phyloP scores from a whole-genome alignment of 2,797 vertebrate species.

The Poecilia picta region DNA sequence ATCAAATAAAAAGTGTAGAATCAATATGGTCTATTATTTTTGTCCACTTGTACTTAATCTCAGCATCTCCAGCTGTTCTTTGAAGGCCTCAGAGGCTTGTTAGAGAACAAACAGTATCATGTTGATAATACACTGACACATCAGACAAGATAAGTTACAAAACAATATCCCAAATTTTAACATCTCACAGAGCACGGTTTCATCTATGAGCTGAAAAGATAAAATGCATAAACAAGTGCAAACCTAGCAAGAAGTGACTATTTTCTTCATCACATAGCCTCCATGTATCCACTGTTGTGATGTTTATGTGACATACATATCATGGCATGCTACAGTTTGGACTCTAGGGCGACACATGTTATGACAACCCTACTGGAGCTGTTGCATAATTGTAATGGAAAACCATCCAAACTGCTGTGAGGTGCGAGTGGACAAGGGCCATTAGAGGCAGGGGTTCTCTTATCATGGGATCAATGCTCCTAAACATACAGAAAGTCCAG shows the following conservation, averaged over 20 bases:
- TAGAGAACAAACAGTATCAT: not conserved
- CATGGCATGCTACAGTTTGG: too few relatives aligned
- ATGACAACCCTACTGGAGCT: too few relatives aligned
- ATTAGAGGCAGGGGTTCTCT: not conserved
- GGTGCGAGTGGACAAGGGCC: too few relatives aligned
- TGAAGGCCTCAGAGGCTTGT: not conserved
- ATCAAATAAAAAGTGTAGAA: not conserved
- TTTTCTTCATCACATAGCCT: not conserved
- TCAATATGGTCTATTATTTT: not conserved
- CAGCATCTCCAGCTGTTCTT: not conserved
- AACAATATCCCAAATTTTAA: not conserved
- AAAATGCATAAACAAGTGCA: not conserved
- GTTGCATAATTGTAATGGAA: too few relatives aligned
- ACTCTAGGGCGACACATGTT: too few relatives aligned
- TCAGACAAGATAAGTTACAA: not conserved
- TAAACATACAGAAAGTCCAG: not conserved
- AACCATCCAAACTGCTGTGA: too few relatives aligned
- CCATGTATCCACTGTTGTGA: too few relatives aligned
- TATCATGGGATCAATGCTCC: not conserved
- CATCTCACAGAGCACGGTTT: not conserved
- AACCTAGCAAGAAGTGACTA: not conserved
- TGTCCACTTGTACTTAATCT: not conserved
- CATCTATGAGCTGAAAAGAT: not conserved
- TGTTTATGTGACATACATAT: too few relatives aligned
- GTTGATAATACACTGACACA: not conserved